Base-by-base conservation (phyloP, 2,888 invertebrate genomes). In the Parnassius orleans region DNA sequence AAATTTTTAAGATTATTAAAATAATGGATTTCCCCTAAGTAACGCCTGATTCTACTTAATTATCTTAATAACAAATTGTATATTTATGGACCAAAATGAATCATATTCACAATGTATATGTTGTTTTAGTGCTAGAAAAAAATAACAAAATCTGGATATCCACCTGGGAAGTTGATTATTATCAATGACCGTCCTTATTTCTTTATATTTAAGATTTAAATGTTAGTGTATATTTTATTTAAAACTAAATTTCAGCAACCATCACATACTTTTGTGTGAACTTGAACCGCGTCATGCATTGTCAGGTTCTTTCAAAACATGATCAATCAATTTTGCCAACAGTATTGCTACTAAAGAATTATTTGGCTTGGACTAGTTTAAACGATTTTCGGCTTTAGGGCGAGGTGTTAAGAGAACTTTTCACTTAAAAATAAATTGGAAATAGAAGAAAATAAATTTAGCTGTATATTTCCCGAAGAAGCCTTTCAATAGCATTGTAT, bases 271-370 rank as follows among this genome's bases (percentile, higher is more conserved):
- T 42, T 54, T 50, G 14, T 44, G 19, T 46, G 33, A 61, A 41
- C n/a, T 46, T 42, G 12, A 19, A 47, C 52, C 52, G 10, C 55
- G 55, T 59, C 59, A 24, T 55, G 46, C 53, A 44, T 41, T 53
- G n/a, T 42, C 19, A 15, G 42, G 58, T 59, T 43, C 51, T n/a
- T 58, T 33, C 58, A 55, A 54, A 51, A 55, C 43, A 47, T 11
- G 55, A 59, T 63, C 56, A 55, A 59, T 59, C 63, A 52, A 63
- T 55, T 55, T 55, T 12, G 42, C 48, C n/a, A 57, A 48, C 15
- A 51, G 51, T 61, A 52, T 44, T 14, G 47, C 42, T 46, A 14
- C 51, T 9, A 1, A 57, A 48, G 50, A 44, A 53, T 48, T 53
- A 48, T 48, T 54, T 46, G 11, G n/a, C 9, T 19, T 24, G 7